phyloP scores from a whole-genome alignment of 2,888 invertebrate species.

The Crioceris asparagi region DNA sequence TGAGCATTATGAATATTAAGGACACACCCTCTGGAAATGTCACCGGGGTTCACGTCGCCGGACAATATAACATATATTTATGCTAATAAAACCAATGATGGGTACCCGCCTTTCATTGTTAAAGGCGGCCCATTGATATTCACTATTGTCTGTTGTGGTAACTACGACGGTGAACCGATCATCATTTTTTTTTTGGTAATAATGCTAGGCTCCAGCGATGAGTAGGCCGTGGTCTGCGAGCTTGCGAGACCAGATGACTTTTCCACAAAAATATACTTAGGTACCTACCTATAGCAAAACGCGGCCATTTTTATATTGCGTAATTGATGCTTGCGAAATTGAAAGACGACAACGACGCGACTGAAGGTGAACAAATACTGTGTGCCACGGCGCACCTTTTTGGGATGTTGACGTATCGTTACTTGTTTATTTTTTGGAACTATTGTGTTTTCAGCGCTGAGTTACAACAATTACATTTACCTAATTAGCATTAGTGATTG shows the following conservation, averaged over 20 bases:
- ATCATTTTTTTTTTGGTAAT: constrained; percentile 14
- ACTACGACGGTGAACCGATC: constrained; percentile 17
- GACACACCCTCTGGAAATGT: constrained; percentile 17
- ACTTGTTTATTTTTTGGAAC: too few relatives aligned
- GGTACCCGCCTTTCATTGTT: constrained; percentile 32
- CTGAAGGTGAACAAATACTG: too few relatives aligned
- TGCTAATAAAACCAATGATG: constrained; percentile 29
- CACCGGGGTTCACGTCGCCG: constrained; percentile 18
- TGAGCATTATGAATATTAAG: constrained; percentile 15
- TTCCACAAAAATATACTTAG: not conserved
- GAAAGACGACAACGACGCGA: too few relatives aligned
- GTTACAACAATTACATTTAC: too few relatives aligned
- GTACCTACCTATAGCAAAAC: constrained; percentile 2
- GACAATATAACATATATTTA: constrained; percentile 32
- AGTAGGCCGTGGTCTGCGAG: constrained; percentile 11
- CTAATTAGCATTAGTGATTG: too few relatives aligned
- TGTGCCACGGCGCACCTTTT: too few relatives aligned
- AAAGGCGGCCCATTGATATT: constrained; percentile 30
- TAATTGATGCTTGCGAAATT: constrained; percentile 3
- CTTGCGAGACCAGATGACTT: too few relatives aligned
- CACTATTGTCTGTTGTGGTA: constrained; percentile 31
- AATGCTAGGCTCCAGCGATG: constrained; percentile 6
- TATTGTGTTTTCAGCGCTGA: too few relatives aligned
- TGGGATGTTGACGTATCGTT: too few relatives aligned
- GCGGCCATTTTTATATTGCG: constrained; percentile 3